Conservation (phyloP, 2,113 vertebrate genomes). For the Cololabis saira region DNA sequence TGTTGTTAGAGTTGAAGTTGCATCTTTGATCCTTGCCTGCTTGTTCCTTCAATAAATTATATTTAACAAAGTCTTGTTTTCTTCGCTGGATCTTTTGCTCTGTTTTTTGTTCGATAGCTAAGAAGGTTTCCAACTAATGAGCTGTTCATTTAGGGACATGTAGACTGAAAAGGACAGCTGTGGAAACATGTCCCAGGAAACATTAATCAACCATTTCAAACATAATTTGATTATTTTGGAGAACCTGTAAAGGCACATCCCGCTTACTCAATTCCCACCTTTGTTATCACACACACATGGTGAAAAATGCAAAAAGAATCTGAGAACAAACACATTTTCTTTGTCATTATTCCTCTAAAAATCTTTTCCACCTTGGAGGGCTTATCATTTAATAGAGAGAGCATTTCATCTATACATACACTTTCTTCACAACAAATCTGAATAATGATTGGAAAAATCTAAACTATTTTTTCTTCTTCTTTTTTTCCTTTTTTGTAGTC, state of each 20-base stretch:
- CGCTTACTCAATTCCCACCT: not conserved
- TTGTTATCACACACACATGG: too few relatives aligned
- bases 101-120: constrained; percentile 54
- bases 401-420: too few relatives aligned
- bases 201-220: constrained; percentile 35
- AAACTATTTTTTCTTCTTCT: too few relatives aligned
- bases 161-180: constrained; percentile 52
- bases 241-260: not conserved
- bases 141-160: constrained; percentile 64
- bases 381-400: too few relatives aligned
- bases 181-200: not conserved
- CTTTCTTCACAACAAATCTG: too few relatives aligned
- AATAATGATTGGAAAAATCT: too few relatives aligned
- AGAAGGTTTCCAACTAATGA: constrained; percentile 68
- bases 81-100: constrained; percentile 59
- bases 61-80: constrained; percentile 42
- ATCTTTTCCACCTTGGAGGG: too few relatives aligned
- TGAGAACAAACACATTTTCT: too few relatives aligned
- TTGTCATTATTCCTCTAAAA: too few relatives aligned
- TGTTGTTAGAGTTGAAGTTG: constrained; percentile 14
- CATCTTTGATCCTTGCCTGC: constrained; percentile 30
- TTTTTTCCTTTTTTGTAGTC: too few relatives aligned
- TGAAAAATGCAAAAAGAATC: too few relatives aligned
- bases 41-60: constrained; percentile 48
- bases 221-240: constrained; percentile 14